These are phyloP conservation scores for Oncorhynchus clarkii DNA, from an alignment of 2,113 vertebrate genomes.

Conservation along the genomic window DNA sequence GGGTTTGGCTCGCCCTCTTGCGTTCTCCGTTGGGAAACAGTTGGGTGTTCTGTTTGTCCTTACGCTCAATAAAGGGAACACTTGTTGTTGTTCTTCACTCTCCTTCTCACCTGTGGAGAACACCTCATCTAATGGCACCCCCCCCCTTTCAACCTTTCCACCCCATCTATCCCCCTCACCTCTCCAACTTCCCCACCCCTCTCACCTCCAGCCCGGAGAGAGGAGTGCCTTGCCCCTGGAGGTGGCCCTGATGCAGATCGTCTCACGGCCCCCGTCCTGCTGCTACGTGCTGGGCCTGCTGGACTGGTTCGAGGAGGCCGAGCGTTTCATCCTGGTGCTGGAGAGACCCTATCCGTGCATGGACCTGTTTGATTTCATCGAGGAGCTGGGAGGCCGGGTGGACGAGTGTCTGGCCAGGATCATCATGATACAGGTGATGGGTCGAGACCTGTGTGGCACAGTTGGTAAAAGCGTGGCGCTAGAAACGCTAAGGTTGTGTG, in stretches of 20 bases:
- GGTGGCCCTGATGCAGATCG: slow-evolving; percentile 53
- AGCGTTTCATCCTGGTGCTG: slow-evolving; percentile 50
- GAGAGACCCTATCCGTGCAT: slow-evolving; percentile 50
- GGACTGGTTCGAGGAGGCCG: slow-evolving; percentile 56
- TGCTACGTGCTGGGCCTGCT: slow-evolving; percentile 49
- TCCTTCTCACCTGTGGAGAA: neutral
- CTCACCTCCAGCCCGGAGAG: slow-evolving; percentile 20
- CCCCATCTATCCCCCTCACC: neutral
- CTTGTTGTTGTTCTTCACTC: neutral
- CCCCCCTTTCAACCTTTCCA: neutral
- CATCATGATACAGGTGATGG: slow-evolving; percentile 43
- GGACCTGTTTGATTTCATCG: slow-evolving; percentile 57
- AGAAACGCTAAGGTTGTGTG: too few relatives aligned
- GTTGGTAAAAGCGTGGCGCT: too few relatives aligned
- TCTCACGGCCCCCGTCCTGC: slow-evolving; percentile 34
- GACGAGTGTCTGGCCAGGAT: slow-evolving; percentile 39
- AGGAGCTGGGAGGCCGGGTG: slow-evolving; percentile 35
- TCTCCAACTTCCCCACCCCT: neutral
- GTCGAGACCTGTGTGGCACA: too few relatives aligned
- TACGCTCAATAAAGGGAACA: neutral
- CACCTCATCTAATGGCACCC: neutral
- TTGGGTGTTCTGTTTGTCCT: neutral
- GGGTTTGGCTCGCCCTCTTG: neutral
- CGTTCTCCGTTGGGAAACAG: neutral
- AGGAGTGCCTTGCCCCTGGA: slow-evolving; percentile 47